These are phyloP conservation scores for Alentia gelatinosa DNA, from an alignment of 2,888 invertebrate species.

Conservation along the genomic window DNA sequence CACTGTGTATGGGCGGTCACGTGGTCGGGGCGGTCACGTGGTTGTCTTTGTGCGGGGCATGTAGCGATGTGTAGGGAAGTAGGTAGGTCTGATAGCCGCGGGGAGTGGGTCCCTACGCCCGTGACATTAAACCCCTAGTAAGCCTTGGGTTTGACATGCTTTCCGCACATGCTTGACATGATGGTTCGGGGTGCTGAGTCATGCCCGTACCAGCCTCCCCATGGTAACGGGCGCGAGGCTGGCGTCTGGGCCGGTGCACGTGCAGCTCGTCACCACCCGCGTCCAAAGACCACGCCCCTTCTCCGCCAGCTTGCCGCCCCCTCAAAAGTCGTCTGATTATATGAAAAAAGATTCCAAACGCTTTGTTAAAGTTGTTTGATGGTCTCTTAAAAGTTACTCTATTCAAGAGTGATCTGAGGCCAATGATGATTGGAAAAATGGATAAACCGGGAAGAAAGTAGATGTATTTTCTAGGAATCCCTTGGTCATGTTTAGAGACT, in stretches of 20 bases:
- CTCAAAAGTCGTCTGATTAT: neutral
- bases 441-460: too few relatives aligned
- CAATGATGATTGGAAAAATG: too few relatives aligned
- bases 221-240: neutral
- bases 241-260: conserved; percentile 11
- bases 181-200: conserved; percentile 15
- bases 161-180: conserved; percentile 38
- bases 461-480: too few relatives aligned
- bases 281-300: neutral
- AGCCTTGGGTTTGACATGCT: conserved; percentile 33
- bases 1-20: neutral
- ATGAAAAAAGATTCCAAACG: too few relatives aligned
- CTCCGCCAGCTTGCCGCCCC: neutral
- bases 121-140: conserved; percentile 23
- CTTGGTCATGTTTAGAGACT: too few relatives aligned
- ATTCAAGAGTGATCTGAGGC: too few relatives aligned
- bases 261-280: conserved; percentile 3
- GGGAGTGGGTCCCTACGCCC: neutral
- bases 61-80: neutral
- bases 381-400: too few relatives aligned
- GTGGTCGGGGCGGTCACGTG: neutral
- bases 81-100: neutral
- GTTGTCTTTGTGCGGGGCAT: neutral
- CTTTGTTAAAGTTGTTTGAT: too few relatives aligned
- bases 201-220: conserved; percentile 7